Evolutionary conservation across 1,140 invertebrate genomes (phyloP).

Genomic region (Ruditapes philippinarum): DNA sequence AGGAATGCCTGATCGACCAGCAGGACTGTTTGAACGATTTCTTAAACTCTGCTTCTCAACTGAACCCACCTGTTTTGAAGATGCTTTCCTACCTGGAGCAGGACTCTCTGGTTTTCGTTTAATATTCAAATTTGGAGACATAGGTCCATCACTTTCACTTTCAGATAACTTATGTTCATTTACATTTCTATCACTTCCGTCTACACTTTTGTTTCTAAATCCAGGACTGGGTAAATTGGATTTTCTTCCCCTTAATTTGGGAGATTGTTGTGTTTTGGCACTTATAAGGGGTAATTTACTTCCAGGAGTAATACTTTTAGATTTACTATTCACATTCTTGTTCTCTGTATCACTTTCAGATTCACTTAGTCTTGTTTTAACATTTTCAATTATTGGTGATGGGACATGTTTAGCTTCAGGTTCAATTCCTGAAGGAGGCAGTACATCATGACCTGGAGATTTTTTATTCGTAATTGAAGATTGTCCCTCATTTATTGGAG

Average conservation of each 20-base stretch:
- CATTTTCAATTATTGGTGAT: background rate
- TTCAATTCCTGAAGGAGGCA: too few relatives aligned
- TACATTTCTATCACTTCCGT: background rate
- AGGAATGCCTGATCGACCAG: constrained; percentile 50
- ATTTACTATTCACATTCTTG: background rate
- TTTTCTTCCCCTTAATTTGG: constrained; percentile 51
- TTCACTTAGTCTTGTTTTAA: background rate
- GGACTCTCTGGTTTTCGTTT: constrained; percentile 41
- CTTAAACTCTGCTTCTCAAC: constrained; percentile 31
- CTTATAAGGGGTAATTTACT: constrained; percentile 40
- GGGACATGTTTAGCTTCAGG: background rate
- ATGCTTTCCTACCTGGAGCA: background rate
- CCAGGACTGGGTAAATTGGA: constrained; percentile 62
- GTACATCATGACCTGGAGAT: background rate
- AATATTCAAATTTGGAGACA: background rate
- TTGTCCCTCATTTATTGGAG: background rate
- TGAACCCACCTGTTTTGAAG: background rate
- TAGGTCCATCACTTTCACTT: constrained; percentile 26
- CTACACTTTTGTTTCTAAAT: constrained; percentile 40
- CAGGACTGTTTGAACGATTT: constrained; percentile 60
- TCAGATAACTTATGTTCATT: background rate
- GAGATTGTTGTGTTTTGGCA: constrained; percentile 57
- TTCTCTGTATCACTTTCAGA: background rate
- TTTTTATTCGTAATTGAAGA: background rate
- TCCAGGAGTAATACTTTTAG: background rate